A percentile compares a stretch with the other conserved stretches of the same genome.
phyloP scores from a whole-genome alignment of 2,888 invertebrate species.

The Chaetoderma sp. region DNA sequence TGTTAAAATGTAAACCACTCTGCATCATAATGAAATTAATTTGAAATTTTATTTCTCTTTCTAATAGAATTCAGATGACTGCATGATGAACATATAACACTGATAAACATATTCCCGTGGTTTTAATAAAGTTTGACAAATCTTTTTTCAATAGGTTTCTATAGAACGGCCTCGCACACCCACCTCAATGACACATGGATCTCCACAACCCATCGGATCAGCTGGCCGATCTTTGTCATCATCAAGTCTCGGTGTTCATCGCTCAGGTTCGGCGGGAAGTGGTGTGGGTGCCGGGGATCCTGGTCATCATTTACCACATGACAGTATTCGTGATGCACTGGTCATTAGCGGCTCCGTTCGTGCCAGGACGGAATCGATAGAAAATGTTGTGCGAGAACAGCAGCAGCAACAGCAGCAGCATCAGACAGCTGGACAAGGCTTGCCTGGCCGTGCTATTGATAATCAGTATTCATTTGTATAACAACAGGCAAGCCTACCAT shows the following conservation, averaged over 20 bases:
- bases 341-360: slow-evolving; percentile 81
- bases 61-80: no score
- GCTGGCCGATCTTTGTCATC: slow-evolving; percentile 18
- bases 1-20: no score
- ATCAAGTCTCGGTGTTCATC: slow-evolving; percentile 8
- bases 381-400: slow-evolving; percentile 74
- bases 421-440: slow-evolving; percentile 60
- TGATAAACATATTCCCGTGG: no score
- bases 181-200: slow-evolving; percentile 40
- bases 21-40: no score
- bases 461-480: slow-evolving; percentile 85
- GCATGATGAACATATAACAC: no score
- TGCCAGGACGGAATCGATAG: slow-evolving; percentile 82
- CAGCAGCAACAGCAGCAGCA: slow-evolving; percentile 39
- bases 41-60: no score
- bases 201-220: slow-evolving; percentile 32
- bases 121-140: not conserved
- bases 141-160: not conserved
- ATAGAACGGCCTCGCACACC: slow-evolving; percentile 42
- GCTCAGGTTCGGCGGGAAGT: slow-evolving; percentile 14
- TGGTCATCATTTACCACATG: slow-evolving; percentile 25
- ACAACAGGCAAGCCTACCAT: no score
- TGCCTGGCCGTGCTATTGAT: slow-evolving; percentile 79
- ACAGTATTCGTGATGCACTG: slow-evolving; percentile 48
- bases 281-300: slow-evolving; percentile 9